Evolutionary conservation across 1,140 invertebrate genomes (phyloP).

Genomic region (Apis mellifera): DNA sequence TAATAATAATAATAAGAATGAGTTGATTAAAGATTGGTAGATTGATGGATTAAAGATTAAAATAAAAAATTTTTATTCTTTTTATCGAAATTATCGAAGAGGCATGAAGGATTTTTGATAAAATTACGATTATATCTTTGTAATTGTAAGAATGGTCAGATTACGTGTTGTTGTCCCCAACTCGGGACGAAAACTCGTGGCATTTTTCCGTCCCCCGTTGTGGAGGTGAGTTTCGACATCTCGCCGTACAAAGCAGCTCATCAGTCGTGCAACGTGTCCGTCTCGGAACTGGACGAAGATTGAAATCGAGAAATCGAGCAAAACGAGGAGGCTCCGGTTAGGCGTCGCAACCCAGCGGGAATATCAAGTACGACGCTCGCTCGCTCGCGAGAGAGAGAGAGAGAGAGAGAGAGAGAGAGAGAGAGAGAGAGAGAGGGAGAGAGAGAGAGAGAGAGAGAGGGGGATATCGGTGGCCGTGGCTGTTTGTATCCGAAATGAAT

Average conservation of each 20-base stretch:
- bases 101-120: too few species aligned
- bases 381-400: constrained; percentile 41
- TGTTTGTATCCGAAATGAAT: constrained; percentile 73
- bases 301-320: constrained; percentile 63
- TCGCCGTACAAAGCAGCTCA: constrained; percentile 58
- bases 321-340: constrained; percentile 54
- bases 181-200: too few species aligned
- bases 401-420: constrained; percentile 19
- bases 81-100: too few species aligned
- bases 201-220: constrained; percentile 12
- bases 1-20: too few species aligned
- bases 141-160: too few species aligned
- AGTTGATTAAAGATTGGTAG: too few species aligned
- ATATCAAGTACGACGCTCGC: constrained; percentile 62
- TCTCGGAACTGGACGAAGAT: constrained; percentile 55
- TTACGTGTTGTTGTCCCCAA: too few species aligned
- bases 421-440: too few species aligned
- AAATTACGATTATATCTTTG: too few species aligned
- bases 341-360: constrained; percentile 63
- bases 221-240: constrained; percentile 18
- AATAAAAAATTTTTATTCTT: too few species aligned
- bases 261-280: constrained; percentile 52
- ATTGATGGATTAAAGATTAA: too few species aligned
- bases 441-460: constrained; percentile 14
- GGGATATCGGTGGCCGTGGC: neutral